phyloP scores from a whole-genome alignment of 2,888 invertebrate species.

The Dendrolimus pini region DNA sequence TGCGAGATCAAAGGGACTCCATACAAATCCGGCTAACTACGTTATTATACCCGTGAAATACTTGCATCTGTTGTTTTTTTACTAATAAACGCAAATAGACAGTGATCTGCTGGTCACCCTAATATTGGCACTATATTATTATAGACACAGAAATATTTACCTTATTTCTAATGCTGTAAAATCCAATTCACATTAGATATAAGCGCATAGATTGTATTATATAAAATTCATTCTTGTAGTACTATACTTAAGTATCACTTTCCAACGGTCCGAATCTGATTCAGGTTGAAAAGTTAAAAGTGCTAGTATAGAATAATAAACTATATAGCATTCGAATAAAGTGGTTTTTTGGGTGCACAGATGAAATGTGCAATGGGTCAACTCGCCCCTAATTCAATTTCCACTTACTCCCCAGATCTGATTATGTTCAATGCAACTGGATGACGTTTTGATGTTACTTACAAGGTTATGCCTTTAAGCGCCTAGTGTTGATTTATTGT shows the following conservation, averaged over 20 bases:
- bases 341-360: constrained; percentile 5
- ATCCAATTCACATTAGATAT: no score
- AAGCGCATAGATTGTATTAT: background rate
- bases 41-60: constrained; percentile 75
- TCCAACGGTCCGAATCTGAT: background rate
- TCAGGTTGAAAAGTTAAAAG: background rate
- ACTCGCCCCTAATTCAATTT: constrained; percentile 67
- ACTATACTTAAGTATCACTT: background rate
- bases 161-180: background rate
- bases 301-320: background rate
- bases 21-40: constrained; percentile 69
- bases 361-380: constrained; percentile 46
- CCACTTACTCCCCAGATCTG: constrained; percentile 60
- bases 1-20: constrained; percentile 62
- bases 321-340: background rate
- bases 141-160: background rate
- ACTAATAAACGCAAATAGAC: constrained; percentile 71
- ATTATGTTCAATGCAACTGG: constrained; percentile 54
- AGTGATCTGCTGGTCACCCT: constrained; percentile 58
- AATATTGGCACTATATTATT: constrained; percentile 16
- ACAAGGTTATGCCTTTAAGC: constrained; percentile 1
- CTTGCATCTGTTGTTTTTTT: constrained; percentile 72
- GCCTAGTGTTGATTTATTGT: constrained; percentile 8
- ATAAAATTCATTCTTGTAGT: background rate
- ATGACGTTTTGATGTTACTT: constrained; percentile 29